These are phyloP conservation scores for Gymnocheta viridis DNA, from an alignment of 2,888 invertebrate species.

Conservation along the genomic window DNA sequence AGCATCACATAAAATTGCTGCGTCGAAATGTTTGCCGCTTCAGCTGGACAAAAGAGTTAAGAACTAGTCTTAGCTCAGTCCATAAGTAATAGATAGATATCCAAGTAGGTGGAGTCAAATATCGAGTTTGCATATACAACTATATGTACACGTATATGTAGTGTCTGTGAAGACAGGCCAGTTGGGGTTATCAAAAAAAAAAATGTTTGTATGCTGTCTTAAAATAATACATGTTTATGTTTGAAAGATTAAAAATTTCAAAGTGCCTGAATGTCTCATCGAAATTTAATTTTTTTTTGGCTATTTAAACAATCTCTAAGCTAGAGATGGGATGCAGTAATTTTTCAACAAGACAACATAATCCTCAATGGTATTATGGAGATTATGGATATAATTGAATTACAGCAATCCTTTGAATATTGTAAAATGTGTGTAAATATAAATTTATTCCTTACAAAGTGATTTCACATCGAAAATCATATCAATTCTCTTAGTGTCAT, in stretches of 20 bases:
- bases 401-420: too few relatives aligned
- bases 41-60: slow-evolving; percentile 23
- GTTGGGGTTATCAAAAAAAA: slow-evolving; percentile 37
- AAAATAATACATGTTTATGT: background rate
- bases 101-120: slow-evolving; percentile 8
- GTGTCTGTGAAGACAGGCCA: background rate
- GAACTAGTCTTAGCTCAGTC: slow-evolving; percentile 13
- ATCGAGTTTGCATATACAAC: background rate
- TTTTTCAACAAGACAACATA: too few relatives aligned
- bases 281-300: background rate
- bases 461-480: too few relatives aligned
- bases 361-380: too few relatives aligned
- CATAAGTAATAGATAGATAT: slow-evolving; percentile 6
- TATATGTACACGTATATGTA: background rate
- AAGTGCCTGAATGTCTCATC: slow-evolving; percentile 31
- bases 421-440: too few relatives aligned
- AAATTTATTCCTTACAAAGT: too few relatives aligned
- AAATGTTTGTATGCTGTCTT: background rate
- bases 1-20: background rate
- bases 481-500: too few relatives aligned
- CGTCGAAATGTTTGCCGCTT: slow-evolving; percentile 6
- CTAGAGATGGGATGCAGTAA: too few relatives aligned
- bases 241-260: background rate
- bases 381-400: too few relatives aligned
- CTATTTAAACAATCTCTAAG: too few relatives aligned